These are phyloP conservation scores for Marmota flaviventris DNA, from an alignment of 2,113 vertebrate genomes.

Conservation along the genomic window DNA sequence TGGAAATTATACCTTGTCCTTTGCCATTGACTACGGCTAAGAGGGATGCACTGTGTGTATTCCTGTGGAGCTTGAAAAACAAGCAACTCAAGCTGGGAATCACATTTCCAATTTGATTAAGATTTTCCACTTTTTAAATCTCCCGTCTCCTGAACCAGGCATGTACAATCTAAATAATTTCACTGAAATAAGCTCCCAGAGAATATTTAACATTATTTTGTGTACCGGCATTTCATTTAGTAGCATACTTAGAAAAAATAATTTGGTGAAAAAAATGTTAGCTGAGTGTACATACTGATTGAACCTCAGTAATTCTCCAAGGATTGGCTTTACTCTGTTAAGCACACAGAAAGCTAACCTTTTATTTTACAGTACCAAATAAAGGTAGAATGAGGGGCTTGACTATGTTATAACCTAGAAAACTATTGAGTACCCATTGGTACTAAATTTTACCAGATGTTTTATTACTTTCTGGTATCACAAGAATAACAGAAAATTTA, in stretches of 20 bases:
- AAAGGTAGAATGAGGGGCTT: not conserved
- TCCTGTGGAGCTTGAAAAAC: not conserved
- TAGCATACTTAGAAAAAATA: constrained; percentile 11
- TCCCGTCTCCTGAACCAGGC: not conserved
- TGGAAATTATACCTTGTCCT: not conserved
- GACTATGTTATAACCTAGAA: not conserved
- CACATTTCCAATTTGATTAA: constrained; percentile 33
- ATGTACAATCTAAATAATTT: constrained; percentile 51
- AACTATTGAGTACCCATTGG: not conserved
- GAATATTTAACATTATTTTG: constrained; percentile 26
- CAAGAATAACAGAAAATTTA: not conserved
- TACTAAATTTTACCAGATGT: not conserved
- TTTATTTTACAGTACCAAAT: constrained; percentile 17
- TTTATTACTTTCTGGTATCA: not conserved
- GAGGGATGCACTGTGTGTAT: not conserved
- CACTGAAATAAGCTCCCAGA: constrained; percentile 27
- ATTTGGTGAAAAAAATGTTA: not conserved
- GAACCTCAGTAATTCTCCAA: not conserved
- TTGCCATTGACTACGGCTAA: not conserved
- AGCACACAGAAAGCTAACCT: not conserved
- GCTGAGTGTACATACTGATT: not conserved
- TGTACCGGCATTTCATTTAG: not conserved
- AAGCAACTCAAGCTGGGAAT: not conserved
- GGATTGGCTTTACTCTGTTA: not conserved
- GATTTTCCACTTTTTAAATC: constrained; percentile 23